Base-by-base conservation (phyloP, 2,797 vertebrate genomes). In the Sebastes trivittatus region DNA sequence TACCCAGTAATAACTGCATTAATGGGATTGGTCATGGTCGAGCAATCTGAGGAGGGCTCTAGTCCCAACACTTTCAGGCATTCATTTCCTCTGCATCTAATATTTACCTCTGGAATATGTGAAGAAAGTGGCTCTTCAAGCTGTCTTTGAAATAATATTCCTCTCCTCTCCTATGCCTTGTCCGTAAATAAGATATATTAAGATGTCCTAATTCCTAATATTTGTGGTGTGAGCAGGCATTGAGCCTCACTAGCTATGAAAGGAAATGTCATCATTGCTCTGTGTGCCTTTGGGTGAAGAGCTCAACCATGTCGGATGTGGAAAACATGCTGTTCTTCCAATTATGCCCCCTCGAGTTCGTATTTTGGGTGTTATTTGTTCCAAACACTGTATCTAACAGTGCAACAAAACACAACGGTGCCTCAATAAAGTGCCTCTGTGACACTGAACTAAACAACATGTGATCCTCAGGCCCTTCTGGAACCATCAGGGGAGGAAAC, bases 251-350 rank as follows among this genome's bases (percentile, higher is more conserved):
- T n/a, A 34, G 54, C 29, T 38, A 11, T 32, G 75, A 75, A 83
- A 88, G 85, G 80, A 87, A 90, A 87, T 79, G 64, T 75, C 72
- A 83, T 85, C 72, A 85, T 18, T 63, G 32, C 38, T 78, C 23
- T 75, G 29, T 56, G 36, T 65, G 63, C 67, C 58, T 80, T 30
- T 69, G 60, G 59, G 11, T 23, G 9, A 75, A 88, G 72, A 62
- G 30, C 7, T 25, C 22, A 7, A 9, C 27, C n/a, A 32, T n/a
- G 20, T 61, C 27, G 1, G 25, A 82, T 73, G 54, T 70, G 74
- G 69, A 89, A 87, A 91, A 87, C 77, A 82, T 8, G 11, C 69
- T 83, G 82, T 77, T 78, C 66, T 85, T 84, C 72, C 77, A 86
- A 36, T 77, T 49, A 63, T 2, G 62, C 11, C 55, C 58, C 49